These are phyloP conservation scores for Argyresthia albistria DNA, from an alignment of 2,888 invertebrate species.

Conservation along the genomic window DNA sequence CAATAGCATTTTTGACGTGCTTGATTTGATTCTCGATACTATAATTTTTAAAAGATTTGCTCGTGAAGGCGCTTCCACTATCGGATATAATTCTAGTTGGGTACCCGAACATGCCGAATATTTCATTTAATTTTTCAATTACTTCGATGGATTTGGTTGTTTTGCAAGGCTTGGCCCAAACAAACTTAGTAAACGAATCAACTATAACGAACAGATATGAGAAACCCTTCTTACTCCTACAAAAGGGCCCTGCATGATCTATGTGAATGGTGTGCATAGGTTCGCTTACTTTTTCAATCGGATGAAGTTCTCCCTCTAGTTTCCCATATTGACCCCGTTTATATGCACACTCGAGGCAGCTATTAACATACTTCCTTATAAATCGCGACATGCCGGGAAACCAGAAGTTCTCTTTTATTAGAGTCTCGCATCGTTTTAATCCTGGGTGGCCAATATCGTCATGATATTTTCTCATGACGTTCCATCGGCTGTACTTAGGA, in stretches of 20 bases:
- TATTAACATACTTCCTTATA: too few relatives aligned
- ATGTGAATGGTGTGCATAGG: background rate
- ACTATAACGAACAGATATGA: background rate
- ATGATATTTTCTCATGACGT: too few relatives aligned
- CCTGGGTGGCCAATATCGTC: too few relatives aligned
- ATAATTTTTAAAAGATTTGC: background rate
- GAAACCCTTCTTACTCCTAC: background rate
- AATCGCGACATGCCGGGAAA: too few relatives aligned
- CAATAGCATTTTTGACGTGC: background rate
- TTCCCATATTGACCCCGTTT: too few relatives aligned
- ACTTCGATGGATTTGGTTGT: background rate
- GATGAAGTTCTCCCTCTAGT: too few relatives aligned
- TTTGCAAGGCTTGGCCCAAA: background rate
- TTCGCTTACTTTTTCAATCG: too few relatives aligned
- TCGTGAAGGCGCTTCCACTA: background rate
- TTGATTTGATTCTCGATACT: background rate
- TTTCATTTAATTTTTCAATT: background rate
- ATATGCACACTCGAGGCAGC: too few relatives aligned
- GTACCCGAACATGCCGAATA: background rate
- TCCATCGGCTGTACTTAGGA: too few relatives aligned
- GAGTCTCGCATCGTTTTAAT: too few relatives aligned
- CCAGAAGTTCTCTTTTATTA: too few relatives aligned
- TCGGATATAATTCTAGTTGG: background rate
- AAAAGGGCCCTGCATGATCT: constrained; percentile 1
- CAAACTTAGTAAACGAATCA: background rate